These are phyloP conservation scores for Neosalanx taihuensis DNA, from an alignment of 2,797 vertebrate species.

Conservation along the genomic window DNA sequence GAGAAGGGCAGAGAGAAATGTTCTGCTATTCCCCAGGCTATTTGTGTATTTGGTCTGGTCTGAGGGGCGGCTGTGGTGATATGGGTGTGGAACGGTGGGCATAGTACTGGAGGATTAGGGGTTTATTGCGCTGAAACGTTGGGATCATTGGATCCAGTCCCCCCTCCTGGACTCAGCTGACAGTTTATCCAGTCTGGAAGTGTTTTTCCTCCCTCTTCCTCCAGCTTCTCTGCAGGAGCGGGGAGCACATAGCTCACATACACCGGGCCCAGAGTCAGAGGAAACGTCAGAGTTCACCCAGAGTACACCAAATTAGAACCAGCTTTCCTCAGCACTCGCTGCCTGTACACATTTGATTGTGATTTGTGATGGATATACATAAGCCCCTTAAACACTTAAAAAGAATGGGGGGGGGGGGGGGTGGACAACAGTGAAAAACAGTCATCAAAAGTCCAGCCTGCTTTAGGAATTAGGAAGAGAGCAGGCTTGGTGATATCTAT, in stretches of 20 bases:
- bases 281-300: constrained; percentile 89
- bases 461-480: constrained; percentile 28
- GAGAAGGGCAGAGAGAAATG: constrained; percentile 45
- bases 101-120: constrained; percentile 80
- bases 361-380: constrained; percentile 69
- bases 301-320: constrained; percentile 91
- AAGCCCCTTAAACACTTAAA: constrained; percentile 59
- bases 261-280: constrained; percentile 76
- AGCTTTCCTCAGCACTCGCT: constrained; percentile 67
- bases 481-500: neutral
- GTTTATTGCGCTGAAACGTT: constrained; percentile 53
- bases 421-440: constrained; percentile 21
- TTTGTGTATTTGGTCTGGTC: constrained; percentile 71
- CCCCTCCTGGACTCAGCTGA: constrained; percentile 35
- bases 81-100: constrained; percentile 43
- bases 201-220: constrained; percentile 47
- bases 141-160: neutral
- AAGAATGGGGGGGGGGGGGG: constrained; percentile 27
- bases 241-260: constrained; percentile 76
- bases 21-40: constrained; percentile 75
- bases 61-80: constrained; percentile 62
- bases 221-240: constrained; percentile 74
- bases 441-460: constrained; percentile 32
- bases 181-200: constrained; percentile 59
- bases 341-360: constrained; percentile 63